Base-by-base conservation (phyloP, 1,140 invertebrate species). In the Zophobas atratus region DNA sequence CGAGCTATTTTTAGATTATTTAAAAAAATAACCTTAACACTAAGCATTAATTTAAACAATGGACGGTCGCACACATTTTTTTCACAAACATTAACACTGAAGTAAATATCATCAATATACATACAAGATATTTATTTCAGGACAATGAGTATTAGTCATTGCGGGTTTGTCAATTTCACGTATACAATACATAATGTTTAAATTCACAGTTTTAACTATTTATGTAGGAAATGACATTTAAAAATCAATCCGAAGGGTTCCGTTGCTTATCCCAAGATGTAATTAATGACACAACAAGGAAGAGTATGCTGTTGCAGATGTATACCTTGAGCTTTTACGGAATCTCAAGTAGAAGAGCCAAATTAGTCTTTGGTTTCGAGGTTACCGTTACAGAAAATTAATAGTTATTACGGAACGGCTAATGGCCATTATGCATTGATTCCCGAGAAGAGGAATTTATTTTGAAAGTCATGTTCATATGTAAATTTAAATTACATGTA, bases 41-140 rank as follows among this genome's bases (percentile, higher is more conserved):
- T 5, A 41, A 67, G 33, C 57, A 63, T 63, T n/a, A 63, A 41
- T 41, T 63, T 63, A 63, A 63, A 63, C 60, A 67, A 67, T 67
- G 43, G 20, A 20, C 2, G 6, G 39, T 43, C 60, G 60, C 43
- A 46, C 41, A 67, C 60, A 67, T 32, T 67, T 67, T 67, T 48
- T 63, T 63, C 57, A 8, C 34, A 38, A 46, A 43, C 39, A 67
- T 48, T 48, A 41, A 67, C 35, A 34, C 20, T 55, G 2, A 55
- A 33, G 6, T 32, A 20, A 20, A 20, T 20, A 20, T 20, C 20
- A 20, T 20, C 20, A 20, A 20, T 20, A 20, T 20, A 20, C 20
- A 20, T 55, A 32, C 20, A 55, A 55, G 5, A 55, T 34, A 51
- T 4, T 20, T 55, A 34, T 34, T 55, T 34, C 53, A 33, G 53